Evolutionary conservation across 92 coral and sea anemone genomes (phyloP).

Genomic region (Chrysogorgia sp.): DNA sequence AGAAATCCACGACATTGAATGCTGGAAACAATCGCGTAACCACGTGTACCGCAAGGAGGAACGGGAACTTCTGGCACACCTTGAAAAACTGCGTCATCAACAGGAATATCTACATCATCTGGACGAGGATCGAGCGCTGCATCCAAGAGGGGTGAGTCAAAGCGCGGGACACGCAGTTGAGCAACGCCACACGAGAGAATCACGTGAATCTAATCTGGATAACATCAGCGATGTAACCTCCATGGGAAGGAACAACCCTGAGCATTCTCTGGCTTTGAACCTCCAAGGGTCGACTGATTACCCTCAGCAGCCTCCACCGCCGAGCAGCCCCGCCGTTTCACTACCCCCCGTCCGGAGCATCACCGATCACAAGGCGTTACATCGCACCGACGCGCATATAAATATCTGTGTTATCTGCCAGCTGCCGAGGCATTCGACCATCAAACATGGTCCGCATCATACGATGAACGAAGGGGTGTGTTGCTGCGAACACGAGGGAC

Average conservation of each 20-base stretch:
- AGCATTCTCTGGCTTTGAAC: background rate
- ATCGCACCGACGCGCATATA: conserved; percentile 77
- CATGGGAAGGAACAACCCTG: background rate
- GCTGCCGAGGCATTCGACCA: conserved; percentile 62
- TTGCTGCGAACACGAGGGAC: conserved; percentile 55
- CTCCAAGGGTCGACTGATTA: background rate
- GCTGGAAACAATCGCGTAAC: conserved; percentile 80
- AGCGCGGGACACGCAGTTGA: conserved; percentile 5
- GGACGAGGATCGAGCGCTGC: conserved; percentile 44
- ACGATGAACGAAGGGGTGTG: conserved; percentile 49
- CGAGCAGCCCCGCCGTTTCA: background rate
- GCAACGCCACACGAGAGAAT: background rate
- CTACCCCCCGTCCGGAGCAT: conserved; percentile 9
- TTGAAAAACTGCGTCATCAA: conserved; percentile 69
- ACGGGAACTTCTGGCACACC: conserved; percentile 69
- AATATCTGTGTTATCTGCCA: conserved; percentile 78
- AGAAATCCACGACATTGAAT: conserved; percentile 79
- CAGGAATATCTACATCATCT: conserved; percentile 67
- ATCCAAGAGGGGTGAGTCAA: conserved; percentile 11
- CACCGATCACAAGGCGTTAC: conserved; percentile 50
- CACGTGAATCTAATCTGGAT: background rate
- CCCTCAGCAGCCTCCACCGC: conserved; percentile 17
- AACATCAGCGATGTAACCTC: background rate
- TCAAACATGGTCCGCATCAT: conserved; percentile 45
- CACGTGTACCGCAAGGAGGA: conserved; percentile 91